A percentile compares a stretch with the other conserved stretches of the same genome.
Conservation (phyloP, 2,113 vertebrate genomes). For the Sebastes fasciatus region DNA sequence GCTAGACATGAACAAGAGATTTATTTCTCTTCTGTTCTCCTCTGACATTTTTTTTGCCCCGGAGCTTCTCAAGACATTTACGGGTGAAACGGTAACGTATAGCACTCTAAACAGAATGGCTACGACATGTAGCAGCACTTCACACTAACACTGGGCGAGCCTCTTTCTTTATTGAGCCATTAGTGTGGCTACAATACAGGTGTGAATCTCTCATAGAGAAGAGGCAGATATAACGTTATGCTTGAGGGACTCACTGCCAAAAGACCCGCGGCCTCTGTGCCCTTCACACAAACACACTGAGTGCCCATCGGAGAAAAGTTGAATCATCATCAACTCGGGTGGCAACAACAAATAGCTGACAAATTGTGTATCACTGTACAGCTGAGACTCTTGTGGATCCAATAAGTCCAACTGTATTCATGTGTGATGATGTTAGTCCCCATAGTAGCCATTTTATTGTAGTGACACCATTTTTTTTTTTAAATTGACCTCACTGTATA, state of each 20-base stretch:
- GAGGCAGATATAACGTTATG: not conserved
- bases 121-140: not conserved
- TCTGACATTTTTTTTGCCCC: not conserved
- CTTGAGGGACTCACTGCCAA: not conserved
- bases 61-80: not conserved
- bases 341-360: not conserved
- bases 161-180: not conserved
- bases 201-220: not conserved
- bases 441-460: too few species aligned
- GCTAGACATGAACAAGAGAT: not conserved
- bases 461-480: too few species aligned
- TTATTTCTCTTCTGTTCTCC: not conserved
- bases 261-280: not conserved
- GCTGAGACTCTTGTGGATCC: too few species aligned
- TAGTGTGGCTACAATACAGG: not conserved
- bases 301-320: not conserved
- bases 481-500: too few species aligned
- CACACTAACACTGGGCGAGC: not conserved
- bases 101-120: not conserved
- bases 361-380: too few species aligned
- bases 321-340: not conserved
- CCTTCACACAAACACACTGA: not conserved
- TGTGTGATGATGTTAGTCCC: too few species aligned
- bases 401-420: too few species aligned
- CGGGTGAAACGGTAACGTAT: not conserved